Conservation (phyloP, 2,797 vertebrate genomes). For the Acipenser oxyrinchus region DNA sequence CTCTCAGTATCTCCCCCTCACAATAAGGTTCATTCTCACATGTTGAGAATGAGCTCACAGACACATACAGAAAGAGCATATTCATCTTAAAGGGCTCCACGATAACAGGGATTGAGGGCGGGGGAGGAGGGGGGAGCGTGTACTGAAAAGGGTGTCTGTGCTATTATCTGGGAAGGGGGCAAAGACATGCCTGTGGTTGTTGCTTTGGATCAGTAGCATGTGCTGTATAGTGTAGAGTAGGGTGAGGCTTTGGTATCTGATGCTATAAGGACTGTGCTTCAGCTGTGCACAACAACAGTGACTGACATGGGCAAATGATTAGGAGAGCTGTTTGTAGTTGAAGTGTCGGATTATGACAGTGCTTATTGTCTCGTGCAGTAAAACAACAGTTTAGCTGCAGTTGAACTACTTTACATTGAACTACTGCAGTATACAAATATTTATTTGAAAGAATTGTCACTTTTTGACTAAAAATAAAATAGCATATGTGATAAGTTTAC, state of each 20-base stretch:
- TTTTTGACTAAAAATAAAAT: too few species aligned
- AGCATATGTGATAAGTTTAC: too few species aligned
- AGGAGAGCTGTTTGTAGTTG: too few species aligned
- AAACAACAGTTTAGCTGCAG: too few species aligned
- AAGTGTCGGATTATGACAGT: too few species aligned
- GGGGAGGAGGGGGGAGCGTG: slow-evolving; percentile 13
- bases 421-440: too few species aligned
- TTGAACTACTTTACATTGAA: too few species aligned
- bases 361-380: too few species aligned
- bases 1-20: slow-evolving; percentile 31
- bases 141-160: slow-evolving; percentile 15
- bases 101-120: slow-evolving; percentile 33
- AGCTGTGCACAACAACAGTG: not conserved
- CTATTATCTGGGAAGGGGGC: not conserved
- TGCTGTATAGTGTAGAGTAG: not conserved
- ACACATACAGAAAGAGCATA: slow-evolving; percentile 40
- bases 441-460: too few species aligned
- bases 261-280: not conserved
- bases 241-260: not conserved
- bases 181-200: not conserved
- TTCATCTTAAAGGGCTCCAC: slow-evolving; percentile 43
- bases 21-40: slow-evolving; percentile 49
- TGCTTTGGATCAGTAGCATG: not conserved
- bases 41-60: slow-evolving; percentile 30
- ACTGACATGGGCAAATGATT: not conserved